Evolutionary conservation across 2,888 invertebrate genomes (phyloP).

Genomic region (Meghimatium bilineatum): DNA sequence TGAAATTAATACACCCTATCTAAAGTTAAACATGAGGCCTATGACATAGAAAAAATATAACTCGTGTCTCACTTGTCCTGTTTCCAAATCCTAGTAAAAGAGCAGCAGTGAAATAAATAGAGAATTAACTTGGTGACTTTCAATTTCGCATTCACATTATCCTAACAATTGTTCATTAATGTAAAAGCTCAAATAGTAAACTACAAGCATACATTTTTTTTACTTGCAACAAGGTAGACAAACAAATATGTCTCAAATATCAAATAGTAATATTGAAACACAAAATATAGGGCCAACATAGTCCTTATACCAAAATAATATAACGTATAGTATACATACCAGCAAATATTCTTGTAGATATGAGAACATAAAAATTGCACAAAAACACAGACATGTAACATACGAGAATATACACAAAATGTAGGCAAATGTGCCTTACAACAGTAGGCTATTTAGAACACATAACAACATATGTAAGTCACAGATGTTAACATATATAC

Average conservation of each 20-base stretch:
- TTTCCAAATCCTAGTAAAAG: slow-evolving; percentile 40
- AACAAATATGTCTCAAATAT: too few relatives aligned
- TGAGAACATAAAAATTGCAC: neutral
- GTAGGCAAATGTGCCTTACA: neutral
- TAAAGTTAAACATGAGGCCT: slow-evolving; percentile 23
- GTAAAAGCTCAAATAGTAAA: too few relatives aligned
- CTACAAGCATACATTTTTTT: too few relatives aligned
- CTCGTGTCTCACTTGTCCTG: slow-evolving; percentile 40
- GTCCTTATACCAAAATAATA: too few relatives aligned
- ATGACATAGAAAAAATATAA: neutral
- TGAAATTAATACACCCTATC: neutral
- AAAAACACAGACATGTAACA: neutral
- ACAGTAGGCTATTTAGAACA: too few relatives aligned
- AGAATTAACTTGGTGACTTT: neutral
- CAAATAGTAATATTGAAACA: too few relatives aligned
- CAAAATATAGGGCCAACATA: too few relatives aligned
- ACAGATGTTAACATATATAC: too few relatives aligned
- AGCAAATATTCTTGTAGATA: neutral
- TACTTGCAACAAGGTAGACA: too few relatives aligned
- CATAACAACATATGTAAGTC: too few relatives aligned
- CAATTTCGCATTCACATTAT: neutral
- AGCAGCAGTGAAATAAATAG: slow-evolving; percentile 3
- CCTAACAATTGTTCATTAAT: neutral
- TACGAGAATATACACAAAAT: neutral
- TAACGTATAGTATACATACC: neutral